A percentile compares a stretch with the other conserved stretches of the same genome.
These are phyloP conservation scores for Asarcornis scutulata DNA, from an alignment of 2,113 vertebrate genomes.

Conservation along the genomic window DNA sequence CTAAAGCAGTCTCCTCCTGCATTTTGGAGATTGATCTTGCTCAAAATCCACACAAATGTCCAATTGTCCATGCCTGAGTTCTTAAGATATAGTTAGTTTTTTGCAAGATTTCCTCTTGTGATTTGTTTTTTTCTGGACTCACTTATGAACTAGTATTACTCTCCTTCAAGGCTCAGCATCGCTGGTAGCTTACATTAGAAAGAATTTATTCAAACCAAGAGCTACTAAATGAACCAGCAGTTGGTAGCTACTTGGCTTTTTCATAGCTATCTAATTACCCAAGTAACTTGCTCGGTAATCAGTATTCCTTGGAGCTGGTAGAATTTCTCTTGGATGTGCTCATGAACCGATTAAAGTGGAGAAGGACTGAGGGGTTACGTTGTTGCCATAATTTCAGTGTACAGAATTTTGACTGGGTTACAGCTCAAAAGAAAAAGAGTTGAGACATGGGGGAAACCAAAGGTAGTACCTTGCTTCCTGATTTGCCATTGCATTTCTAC, in stretches of 20 bases:
- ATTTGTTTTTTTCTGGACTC: not conserved
- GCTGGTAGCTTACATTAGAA: rapidly evolving
- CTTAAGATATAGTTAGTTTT: not conserved
- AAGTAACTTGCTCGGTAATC: not conserved
- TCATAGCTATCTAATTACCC: not conserved
- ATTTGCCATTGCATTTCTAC: not conserved
- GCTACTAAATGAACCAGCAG: not conserved
- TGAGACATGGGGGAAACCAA: not conserved
- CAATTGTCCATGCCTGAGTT: not conserved
- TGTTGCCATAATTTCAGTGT: not conserved
- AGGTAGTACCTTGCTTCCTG: not conserved
- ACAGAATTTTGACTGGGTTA: not conserved
- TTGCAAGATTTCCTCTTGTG: not conserved
- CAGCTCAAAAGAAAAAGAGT: not conserved
- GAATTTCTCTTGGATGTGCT: not conserved
- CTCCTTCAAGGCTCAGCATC: rapidly evolving
- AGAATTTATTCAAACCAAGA: not conserved
- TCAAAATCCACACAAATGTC: not conserved
- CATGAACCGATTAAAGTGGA: not conserved
- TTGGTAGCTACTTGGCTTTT: not conserved
- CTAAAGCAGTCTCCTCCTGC: not conserved
- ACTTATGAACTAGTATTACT: not conserved
- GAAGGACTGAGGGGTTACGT: not conserved
- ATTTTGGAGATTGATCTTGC: not conserved
- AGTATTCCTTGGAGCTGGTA: not conserved